A percentile compares a stretch with the other conserved stretches of the same genome.
phyloP scores from a whole-genome alignment of 1,140 invertebrate genomes.

The Euwallacea similis region DNA sequence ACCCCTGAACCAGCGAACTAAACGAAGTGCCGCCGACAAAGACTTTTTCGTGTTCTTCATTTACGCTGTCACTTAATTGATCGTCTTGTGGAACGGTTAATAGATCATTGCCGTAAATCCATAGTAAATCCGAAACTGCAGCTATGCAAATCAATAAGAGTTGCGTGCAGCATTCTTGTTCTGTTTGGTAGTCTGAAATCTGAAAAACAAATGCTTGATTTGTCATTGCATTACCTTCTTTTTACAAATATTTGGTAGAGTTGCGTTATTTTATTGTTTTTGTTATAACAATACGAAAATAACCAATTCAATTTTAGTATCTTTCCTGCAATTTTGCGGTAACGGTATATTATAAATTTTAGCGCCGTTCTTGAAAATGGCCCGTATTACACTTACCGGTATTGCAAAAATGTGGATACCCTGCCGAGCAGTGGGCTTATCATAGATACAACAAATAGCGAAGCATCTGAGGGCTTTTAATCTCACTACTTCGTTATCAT shows the following conservation, averaged over 20 bases:
- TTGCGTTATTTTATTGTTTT: too few species aligned
- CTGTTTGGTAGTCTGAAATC: constrained; percentile 38
- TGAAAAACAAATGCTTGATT: constrained; percentile 19
- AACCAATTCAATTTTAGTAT: too few species aligned
- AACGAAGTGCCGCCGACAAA: constrained; percentile 43
- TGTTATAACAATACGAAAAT: too few species aligned
- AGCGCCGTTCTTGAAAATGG: too few species aligned
- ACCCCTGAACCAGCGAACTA: constrained; percentile 34
- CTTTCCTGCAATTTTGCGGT: too few species aligned
- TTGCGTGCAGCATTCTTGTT: constrained; percentile 39
- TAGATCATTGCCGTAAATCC: constrained; percentile 40
- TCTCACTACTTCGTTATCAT: constrained; percentile 36
- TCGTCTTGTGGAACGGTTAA: constrained; percentile 35
- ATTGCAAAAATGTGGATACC: constrained; percentile 43
- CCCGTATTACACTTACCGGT: constrained; percentile 29
- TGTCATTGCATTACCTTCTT: too few species aligned
- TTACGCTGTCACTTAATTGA: constrained; percentile 35
- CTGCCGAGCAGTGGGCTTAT: constrained; percentile 35
- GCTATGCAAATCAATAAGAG: constrained; percentile 36
- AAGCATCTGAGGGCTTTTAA: constrained; percentile 41
- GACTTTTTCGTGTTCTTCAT: constrained; percentile 35
- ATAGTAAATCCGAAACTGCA: constrained; percentile 38
- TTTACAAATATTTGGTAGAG: too few species aligned
- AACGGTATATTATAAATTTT: too few species aligned
- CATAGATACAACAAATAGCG: constrained; percentile 39